Evolutionary conservation across 2,888 invertebrate species (phyloP), one percentile per base, ranked within the genome.

Genomic region (Temnothorax unifasciatus): DNA sequence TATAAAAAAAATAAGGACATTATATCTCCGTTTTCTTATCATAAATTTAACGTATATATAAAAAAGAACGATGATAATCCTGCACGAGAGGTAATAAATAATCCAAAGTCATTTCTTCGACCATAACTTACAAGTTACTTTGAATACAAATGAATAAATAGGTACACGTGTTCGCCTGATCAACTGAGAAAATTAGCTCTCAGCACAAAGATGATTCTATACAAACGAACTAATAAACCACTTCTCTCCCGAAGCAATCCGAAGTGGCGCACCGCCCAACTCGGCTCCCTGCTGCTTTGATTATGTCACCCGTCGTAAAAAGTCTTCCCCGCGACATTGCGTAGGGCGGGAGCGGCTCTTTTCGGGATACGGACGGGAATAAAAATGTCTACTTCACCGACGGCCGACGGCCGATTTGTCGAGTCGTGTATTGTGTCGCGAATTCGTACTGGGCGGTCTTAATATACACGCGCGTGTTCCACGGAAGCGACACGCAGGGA

Each of bases 391-490:
- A 86, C 86, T 88, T 83, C 85, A 81, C 73, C 57, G 61, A 11
- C 57, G 85, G 61, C 13, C 57, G 85, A 47, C 41, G 79, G 71
- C 66, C 83, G 59, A 44, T 83, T 61, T 76, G 69, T 38, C 64
- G 81, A 75, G 52, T 25, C 83, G 83, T 25, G 75, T 44, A 86
- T 86, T 84, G 83, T 88, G 83, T 83, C 89, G 85, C 84, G 66
- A 83, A 71, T 83, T 89, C 89, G 79, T 83, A 68, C 76, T 83
- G 83, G 79, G 84, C 86, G 83, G 85, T 82, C 86, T 83, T 59
- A 59, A 68, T 76, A 25, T 63, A 54, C 18, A 11, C 47, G 25
- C 68, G n/a, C 59, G 82, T 82, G 83, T 87, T 82, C 64, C 81
- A 34, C 81, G 83, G 81, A 86, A 86, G 71, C 77, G 81, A 59